Evolutionary conservation across 2,113 vertebrate genomes (phyloP).

Genomic region (Neomonachus schauinslandi): DNA sequence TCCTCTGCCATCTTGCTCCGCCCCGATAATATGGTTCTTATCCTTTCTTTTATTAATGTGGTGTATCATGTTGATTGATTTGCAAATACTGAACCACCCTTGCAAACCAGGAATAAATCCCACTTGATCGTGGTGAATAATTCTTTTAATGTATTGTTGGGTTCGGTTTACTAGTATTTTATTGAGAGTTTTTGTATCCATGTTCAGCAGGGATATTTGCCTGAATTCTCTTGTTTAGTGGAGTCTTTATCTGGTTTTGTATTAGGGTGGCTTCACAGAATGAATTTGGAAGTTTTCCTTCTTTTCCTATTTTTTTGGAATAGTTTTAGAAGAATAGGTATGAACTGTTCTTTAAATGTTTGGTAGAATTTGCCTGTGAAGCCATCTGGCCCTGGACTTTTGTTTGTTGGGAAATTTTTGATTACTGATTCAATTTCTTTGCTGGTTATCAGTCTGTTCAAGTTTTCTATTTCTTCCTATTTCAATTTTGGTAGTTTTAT

Average conservation of each 20-base stretch:
- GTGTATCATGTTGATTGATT: not conserved
- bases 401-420: too few species aligned
- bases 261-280: not conserved
- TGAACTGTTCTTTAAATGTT: too few species aligned
- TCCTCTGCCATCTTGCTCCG: too few species aligned
- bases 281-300: not conserved
- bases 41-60: not conserved
- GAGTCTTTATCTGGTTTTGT: not conserved
- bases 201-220: not conserved
- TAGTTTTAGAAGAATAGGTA: too few species aligned
- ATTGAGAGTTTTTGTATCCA: not conserved
- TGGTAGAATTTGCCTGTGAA: too few species aligned
- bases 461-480: too few species aligned
- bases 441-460: too few species aligned
- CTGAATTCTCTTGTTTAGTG: not conserved
- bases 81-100: not conserved
- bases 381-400: too few species aligned
- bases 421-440: too few species aligned
- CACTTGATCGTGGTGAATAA: not conserved
- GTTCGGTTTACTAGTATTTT: not conserved
- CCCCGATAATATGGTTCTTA: not conserved
- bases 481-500: not conserved
- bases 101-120: not conserved
- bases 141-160: not conserved
- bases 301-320: too few species aligned